Evolutionary conservation across 2,113 vertebrate genomes (phyloP).

Genomic region (Coryphaenoides rupestris): DNA sequence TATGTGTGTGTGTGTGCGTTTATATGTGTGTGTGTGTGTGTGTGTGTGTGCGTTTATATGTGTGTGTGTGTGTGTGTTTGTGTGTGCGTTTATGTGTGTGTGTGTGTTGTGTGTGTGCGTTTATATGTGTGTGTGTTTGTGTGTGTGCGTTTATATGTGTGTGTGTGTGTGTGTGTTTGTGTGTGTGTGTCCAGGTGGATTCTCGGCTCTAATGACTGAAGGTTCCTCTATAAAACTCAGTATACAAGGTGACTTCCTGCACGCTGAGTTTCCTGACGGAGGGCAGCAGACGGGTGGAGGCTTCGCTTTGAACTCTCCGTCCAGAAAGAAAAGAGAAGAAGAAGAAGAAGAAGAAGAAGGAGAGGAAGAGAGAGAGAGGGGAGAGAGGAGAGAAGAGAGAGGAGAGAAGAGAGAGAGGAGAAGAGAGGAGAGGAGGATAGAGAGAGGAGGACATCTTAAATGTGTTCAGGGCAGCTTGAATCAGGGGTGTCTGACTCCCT

Average conservation of each 20-base stretch:
- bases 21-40: too few species aligned
- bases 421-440: conserved; percentile 7
- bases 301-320: conserved; percentile 73
- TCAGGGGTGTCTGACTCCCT: conserved; percentile 63
- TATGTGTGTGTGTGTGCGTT: too few species aligned
- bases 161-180: neutral
- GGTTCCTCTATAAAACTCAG: conserved; percentile 81
- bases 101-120: conserved; percentile 8
- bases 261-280: conserved; percentile 78
- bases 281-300: conserved; percentile 68
- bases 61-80: too few species aligned
- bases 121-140: too few species aligned
- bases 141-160: too few species aligned
- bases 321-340: conserved; percentile 48
- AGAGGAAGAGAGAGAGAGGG: too few species aligned
- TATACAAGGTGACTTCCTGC: conserved; percentile 70
- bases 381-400: too few species aligned
- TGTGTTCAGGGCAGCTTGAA: conserved; percentile 52
- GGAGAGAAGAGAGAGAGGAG: conserved; percentile 4
- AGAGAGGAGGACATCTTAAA: conserved; percentile 49
- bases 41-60: too few species aligned
- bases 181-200: conserved; percentile 50
- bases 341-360: neutral
- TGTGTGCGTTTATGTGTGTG: too few species aligned
- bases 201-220: conserved; percentile 80